Conservation (phyloP, 2,797 vertebrate species). For the Triplophysa bombifrons region DNA sequence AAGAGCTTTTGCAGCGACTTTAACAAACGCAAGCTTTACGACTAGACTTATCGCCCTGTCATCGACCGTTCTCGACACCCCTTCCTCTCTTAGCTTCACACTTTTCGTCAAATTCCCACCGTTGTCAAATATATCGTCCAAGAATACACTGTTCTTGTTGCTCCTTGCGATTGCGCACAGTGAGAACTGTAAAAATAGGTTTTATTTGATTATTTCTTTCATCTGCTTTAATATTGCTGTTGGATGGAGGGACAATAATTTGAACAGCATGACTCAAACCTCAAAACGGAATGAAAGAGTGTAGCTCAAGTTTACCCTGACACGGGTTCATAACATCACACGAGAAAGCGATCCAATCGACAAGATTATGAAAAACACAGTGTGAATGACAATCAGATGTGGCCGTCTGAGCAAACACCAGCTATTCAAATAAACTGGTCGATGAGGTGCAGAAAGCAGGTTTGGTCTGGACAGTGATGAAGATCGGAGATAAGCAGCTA, state of each 20-base stretch:
- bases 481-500: slow-evolving; percentile 4
- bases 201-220: slow-evolving; percentile 8
- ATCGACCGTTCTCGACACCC: not conserved
- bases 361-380: slow-evolving; percentile 5
- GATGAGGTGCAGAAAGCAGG: not conserved
- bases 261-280: not conserved
- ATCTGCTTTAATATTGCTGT: not conserved
- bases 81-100: not conserved
- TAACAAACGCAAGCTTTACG: slow-evolving; percentile 50
- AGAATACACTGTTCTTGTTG: slow-evolving; percentile 22
- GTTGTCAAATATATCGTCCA: not conserved
- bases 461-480: slow-evolving; percentile 13
- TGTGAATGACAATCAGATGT: slow-evolving; percentile 20
- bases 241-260: slow-evolving; percentile 6
- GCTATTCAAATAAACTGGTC: slow-evolving; percentile 20
- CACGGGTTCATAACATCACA: slow-evolving; percentile 11
- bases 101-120: not conserved
- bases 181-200: not conserved
- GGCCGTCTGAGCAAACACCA: not conserved
- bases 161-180: not conserved
- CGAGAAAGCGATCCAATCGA: slow-evolving; percentile 14
- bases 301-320: slow-evolving; percentile 18
- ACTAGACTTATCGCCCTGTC: slow-evolving; percentile 49
- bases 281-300: slow-evolving; percentile 8
- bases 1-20: slow-evolving; percentile 35